Base-by-base conservation (phyloP, 2,888 invertebrate species). In the Peribatodes rhomboidaria region DNA sequence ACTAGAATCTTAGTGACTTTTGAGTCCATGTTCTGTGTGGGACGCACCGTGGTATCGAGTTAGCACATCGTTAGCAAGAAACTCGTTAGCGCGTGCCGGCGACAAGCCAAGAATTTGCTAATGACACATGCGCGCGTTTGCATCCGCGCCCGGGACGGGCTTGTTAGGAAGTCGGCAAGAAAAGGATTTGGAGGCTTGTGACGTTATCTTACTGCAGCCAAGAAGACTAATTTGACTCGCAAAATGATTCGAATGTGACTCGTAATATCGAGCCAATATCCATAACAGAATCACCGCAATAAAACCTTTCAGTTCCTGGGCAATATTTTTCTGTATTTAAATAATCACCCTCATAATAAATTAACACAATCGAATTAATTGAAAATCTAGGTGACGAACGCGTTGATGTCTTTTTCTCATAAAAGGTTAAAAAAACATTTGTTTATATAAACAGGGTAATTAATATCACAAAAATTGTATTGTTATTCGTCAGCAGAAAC, bases 91-190 rank as follows among this genome's bases (percentile, higher is more conserved):
- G 88, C 88, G 87, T 88, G 88, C 84, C 85, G 85, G 74, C 87
- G 89, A 90, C 90, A 89, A 85, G 84, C 86, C 88, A 89, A 90
- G 90, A 90, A 92, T 92, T 89, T 85, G 88, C 88, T 92, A 92
- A 92, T 91, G 91, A 90, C 89, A 87, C 83, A 82, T 81, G 83
- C 80, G 81, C 80, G 81, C 70, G 76, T 73, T 78, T 62, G 68
- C 62, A 67, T 78, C 49, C 54, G n/a, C 63, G 56, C 13, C 20
- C 33, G 55, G 31, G 52, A 33, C 41, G 47, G 42, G 59, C 54
- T 54, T 59, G 58, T 49, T 55, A 37, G 66, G 60, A 61, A 61
- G 39, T 56, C 61, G 2, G 20, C 37, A 57, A 65, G 49, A 47
- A 56, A 56, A 49, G 49, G 57, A 65, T 52, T 60, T 52, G 49